Percentiles rank a stretch among this genome's conserved stretches.
Evolutionary conservation across 2,113 vertebrate species (phyloP).

Genomic region (Natator depressus): DNA sequence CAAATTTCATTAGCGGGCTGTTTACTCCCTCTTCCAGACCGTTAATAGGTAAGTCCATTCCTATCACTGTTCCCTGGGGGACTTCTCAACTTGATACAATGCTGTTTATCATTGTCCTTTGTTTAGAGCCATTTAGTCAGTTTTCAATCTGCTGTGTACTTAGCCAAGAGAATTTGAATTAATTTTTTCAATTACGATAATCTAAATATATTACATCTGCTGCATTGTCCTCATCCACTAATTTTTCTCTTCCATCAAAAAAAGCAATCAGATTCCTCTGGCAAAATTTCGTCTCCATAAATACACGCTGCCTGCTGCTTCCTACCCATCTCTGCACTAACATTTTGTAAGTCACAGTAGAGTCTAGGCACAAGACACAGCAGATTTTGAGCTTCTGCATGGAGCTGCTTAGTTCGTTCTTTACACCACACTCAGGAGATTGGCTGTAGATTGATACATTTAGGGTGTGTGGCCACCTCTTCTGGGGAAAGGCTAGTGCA

Average conservation of each 20-base stretch:
- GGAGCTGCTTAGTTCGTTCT: neutral
- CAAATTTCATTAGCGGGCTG: neutral
- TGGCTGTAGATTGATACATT: neutral
- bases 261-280: neutral
- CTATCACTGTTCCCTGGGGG: rapidly evolving
- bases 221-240: neutral
- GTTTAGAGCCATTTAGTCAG: constrained; percentile 34
- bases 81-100: neutral
- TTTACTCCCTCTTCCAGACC: neutral
- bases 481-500: neutral
- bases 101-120: constrained; percentile 23
- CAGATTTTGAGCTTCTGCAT: neutral
- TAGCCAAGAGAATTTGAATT: neutral
- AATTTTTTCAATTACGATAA: constrained; percentile 31
- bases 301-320: neutral
- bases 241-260: neutral
- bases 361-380: rapidly evolving
- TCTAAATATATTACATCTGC: neutral
- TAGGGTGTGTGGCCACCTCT: neutral
- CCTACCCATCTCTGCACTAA: neutral
- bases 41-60: neutral
- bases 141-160: neutral
- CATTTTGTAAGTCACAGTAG: neutral
- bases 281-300: neutral
- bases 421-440: neutral